A percentile compares a stretch with the other conserved stretches of the same genome.
phyloP scores from a whole-genome alignment of 2,113 vertebrate genomes.

The Elachura formosa region DNA sequence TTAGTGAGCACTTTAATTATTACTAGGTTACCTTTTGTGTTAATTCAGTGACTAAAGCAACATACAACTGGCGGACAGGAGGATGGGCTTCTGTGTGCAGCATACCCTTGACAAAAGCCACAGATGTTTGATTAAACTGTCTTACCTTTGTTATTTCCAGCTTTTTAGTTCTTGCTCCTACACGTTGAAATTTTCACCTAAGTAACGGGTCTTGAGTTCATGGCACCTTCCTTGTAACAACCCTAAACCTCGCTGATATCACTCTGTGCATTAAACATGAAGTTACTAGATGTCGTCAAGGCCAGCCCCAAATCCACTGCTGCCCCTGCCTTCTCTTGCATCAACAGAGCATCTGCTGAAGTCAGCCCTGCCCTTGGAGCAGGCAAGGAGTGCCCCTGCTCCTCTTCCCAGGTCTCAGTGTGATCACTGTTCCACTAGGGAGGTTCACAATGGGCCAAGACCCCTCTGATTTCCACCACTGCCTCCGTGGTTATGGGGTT shows the following conservation, averaged over 20 bases:
- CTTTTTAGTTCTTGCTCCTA: not conserved
- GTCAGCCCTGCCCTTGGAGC: not conserved
- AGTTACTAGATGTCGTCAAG: not conserved
- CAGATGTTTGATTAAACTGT: not conserved
- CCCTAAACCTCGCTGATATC: accelerated
- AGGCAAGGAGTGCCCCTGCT: not conserved
- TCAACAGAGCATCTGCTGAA: not conserved
- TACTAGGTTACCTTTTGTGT: not conserved
- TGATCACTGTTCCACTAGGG: not conserved
- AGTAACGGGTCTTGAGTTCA: not conserved
- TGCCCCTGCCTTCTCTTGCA: not conserved
- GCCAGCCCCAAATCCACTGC: not conserved
- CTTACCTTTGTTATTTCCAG: not conserved
- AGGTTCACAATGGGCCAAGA: accelerated
- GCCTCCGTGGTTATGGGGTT: not conserved
- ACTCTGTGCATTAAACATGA: not conserved
- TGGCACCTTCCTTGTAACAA: not conserved
- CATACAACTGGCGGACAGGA: not conserved
- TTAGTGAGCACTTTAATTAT: not conserved
- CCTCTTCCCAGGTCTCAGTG: not conserved
- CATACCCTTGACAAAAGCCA: not conserved
- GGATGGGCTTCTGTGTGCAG: not conserved
- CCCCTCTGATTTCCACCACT: not conserved
- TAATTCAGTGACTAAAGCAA: not conserved
- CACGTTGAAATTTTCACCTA: not conserved